phyloP scores from a whole-genome alignment of 1,140 invertebrate species.

The Sminthurinus signatus region DNA sequence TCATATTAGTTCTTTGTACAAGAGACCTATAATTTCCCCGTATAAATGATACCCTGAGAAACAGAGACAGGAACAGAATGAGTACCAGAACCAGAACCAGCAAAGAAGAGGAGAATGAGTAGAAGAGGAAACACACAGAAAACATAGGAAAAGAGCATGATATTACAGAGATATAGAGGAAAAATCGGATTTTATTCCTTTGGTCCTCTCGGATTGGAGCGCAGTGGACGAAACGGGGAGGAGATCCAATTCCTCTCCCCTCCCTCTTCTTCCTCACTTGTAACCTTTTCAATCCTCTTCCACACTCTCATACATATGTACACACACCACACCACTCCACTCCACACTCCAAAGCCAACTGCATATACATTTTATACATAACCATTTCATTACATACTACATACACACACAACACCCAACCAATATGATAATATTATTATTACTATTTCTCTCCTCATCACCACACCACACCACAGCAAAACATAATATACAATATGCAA shows the following conservation, averaged over 20 bases:
- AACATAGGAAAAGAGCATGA: too few species aligned
- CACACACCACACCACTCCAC: not conserved
- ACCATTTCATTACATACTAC: not conserved
- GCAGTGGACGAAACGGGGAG: constrained; percentile 35
- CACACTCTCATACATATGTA: constrained; percentile 15
- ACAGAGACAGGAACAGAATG: not conserved
- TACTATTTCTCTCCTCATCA: not conserved
- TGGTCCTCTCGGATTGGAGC: constrained; percentile 35
- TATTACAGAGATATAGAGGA: constrained; percentile 7
- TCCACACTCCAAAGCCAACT: not conserved
- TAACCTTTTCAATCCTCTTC: constrained; percentile 2
- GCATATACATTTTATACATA: not conserved
- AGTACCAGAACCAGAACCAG: too few species aligned
- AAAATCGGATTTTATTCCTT: constrained; percentile 38
- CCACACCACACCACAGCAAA: not conserved
- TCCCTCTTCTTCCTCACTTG: constrained; percentile 5
- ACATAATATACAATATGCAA: too few species aligned
- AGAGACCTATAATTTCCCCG: constrained; percentile 25
- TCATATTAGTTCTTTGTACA: constrained; percentile 24
- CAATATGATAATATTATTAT: too few species aligned
- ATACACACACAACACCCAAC: constrained; percentile 1
- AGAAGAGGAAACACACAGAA: not conserved
- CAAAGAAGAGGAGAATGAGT: not conserved
- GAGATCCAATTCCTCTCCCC: constrained; percentile 35
- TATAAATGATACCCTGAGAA: constrained; percentile 23